phyloP scores from a whole-genome alignment of 1,140 invertebrate genomes.

The Ganaspis sp. region DNA sequence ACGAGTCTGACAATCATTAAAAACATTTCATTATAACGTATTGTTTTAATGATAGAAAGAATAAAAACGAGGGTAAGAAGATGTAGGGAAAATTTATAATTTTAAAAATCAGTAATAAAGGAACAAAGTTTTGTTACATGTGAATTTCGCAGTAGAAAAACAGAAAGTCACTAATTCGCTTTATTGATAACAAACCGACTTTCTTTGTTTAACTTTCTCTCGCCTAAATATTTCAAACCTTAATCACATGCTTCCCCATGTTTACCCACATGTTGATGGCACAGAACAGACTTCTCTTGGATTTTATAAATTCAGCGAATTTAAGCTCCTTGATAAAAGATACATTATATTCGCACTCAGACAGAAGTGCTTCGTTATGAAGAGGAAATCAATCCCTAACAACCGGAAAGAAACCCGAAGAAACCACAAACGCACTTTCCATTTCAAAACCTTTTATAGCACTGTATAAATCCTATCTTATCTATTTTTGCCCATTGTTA shows the following conservation, averaged over 20 bases:
- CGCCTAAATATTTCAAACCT: not conserved
- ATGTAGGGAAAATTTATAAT: too few relatives aligned
- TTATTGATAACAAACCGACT: not conserved
- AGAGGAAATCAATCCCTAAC: constrained; percentile 25
- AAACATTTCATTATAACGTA: too few relatives aligned
- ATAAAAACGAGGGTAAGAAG: too few relatives aligned
- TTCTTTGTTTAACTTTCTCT: constrained; percentile 17
- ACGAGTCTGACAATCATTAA: too few relatives aligned
- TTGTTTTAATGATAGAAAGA: too few relatives aligned
- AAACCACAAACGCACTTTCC: constrained; percentile 17
- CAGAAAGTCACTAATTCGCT: not conserved
- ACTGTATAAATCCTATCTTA: not conserved
- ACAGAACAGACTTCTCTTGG: not conserved
- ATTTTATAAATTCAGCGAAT: constrained; percentile 14
- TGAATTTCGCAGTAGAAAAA: not conserved
- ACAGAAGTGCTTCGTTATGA: constrained; percentile 10
- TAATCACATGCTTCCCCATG: not conserved
- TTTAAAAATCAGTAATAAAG: too few relatives aligned
- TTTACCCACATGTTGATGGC: constrained; percentile 3
- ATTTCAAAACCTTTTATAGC: constrained; percentile 13
- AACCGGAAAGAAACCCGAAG: constrained; percentile 15
- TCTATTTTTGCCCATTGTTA: not conserved
- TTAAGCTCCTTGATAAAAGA: not conserved
- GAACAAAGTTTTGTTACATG: too few relatives aligned
- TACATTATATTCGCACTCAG: constrained; percentile 17